Base-by-base conservation (phyloP, 2,113 vertebrate genomes). In the Himantopus leucocephalus region DNA sequence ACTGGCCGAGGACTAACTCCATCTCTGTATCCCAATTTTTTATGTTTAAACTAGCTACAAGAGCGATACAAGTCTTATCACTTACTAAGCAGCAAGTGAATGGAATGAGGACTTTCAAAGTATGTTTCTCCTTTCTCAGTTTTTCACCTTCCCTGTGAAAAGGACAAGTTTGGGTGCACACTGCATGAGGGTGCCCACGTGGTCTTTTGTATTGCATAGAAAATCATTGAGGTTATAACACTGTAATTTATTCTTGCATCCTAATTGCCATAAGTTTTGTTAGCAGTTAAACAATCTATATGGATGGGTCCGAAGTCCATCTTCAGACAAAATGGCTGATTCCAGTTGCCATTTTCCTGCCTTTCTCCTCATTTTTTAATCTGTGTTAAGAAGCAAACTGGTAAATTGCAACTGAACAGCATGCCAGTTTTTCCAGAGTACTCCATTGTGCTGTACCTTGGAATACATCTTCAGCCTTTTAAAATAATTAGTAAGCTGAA, bases 161-260 rank as follows among this genome's bases (percentile, higher is more conserved):
- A 80, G 14, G 19, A 70, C 72, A 39, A 48, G 12, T 59, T 70
- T 79, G 20, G n/a, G 18, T 50, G 11, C 8, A 10, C 5, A 0
- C 27, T 48, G 5, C 0, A 0, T 59, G 39, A 75, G 81, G 22
- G 12, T 81, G n/a, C 16, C 12, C 18, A 15, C 2, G 0, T 35
- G 6, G 7, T 39, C 43, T 71, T 89, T 3, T 21, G 5, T 68
- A 19, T 79, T 87, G 8, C 35, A 22, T 6, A 47, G 52, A 52
- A 76, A 29, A 22, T 88, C 5, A 4, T 1, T 41, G 78, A 32
- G 20, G 8, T 58, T 77, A 8, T 68, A 91, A 75, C 5, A 30
- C 23, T 56, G 6, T 37, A 68, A 88, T 15, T 76, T 30, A 72
- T 73, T 77, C 24, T 82, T 88, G 39, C n/a, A 76, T 90, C 26